Evolutionary conservation across 2,888 invertebrate species (phyloP).

Genomic region (Tethea ocularis): DNA sequence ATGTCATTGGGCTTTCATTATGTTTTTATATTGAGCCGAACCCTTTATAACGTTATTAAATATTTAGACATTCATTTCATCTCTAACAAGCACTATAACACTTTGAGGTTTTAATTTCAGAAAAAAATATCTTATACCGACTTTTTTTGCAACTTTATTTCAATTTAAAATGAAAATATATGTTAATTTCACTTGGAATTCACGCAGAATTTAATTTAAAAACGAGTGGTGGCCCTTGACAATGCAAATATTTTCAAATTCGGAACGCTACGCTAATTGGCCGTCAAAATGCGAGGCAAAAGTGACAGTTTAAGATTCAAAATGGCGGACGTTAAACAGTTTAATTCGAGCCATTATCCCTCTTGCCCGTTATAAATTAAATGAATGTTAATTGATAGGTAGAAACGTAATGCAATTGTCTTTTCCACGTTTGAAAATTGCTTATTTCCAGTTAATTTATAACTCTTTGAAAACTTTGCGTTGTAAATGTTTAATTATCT

Average conservation of each 20-base stretch:
- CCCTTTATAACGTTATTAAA: neutral
- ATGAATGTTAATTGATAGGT: slow-evolving; percentile 48
- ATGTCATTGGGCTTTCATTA: neutral
- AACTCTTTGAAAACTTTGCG: neutral
- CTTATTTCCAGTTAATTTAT: slow-evolving; percentile 13
- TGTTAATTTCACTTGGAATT: neutral
- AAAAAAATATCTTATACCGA: too few relatives aligned
- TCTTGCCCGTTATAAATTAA: slow-evolving; percentile 45
- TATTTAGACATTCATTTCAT: neutral
- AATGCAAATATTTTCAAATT: slow-evolving; percentile 45
- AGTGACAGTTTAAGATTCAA: slow-evolving; percentile 61
- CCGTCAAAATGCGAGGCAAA: slow-evolving; percentile 58
- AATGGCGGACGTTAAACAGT: slow-evolving; percentile 60
- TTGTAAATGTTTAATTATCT: neutral
- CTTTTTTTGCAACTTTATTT: neutral
- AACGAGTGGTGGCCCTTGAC: slow-evolving; percentile 1
- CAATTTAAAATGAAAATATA: neutral
- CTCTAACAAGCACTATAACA: neutral
- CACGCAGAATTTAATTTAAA: neutral
- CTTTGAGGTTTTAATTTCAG: neutral
- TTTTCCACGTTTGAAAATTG: slow-evolving; percentile 13
- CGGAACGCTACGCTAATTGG: slow-evolving; percentile 55
- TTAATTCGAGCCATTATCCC: slow-evolving; percentile 54
- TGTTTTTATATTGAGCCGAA: neutral
- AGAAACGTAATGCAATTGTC: slow-evolving; percentile 45